Percentiles rank a stretch among this genome's conserved stretches.
These are phyloP conservation scores for Hydriomena furcata DNA, from an alignment of 2,888 invertebrate genomes.

Conservation along the genomic window DNA sequence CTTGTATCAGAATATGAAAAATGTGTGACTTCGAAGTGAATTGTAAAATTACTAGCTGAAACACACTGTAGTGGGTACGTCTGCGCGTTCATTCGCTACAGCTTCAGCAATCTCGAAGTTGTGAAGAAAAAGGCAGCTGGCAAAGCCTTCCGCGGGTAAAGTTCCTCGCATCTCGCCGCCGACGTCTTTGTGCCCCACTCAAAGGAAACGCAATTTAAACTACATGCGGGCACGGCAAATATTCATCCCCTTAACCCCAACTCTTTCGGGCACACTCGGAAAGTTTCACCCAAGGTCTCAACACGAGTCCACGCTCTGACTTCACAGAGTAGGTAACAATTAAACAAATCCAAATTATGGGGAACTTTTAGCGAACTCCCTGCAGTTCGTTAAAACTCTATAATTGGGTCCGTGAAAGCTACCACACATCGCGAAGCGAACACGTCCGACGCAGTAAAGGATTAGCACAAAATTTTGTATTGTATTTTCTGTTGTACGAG, in stretches of 20 bases:
- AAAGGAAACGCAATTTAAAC: slow-evolving; percentile 75
- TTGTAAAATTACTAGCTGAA: neutral
- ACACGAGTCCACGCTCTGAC: slow-evolving; percentile 23
- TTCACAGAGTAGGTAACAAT: slow-evolving; percentile 42
- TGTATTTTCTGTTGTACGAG: slow-evolving; percentile 29
- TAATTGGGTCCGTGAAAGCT: slow-evolving; percentile 51
- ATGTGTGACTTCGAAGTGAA: no score
- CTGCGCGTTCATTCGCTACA: slow-evolving; percentile 47
- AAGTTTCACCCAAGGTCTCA: slow-evolving; percentile 46
- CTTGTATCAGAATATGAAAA: no score
- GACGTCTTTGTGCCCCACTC: slow-evolving; percentile 62
- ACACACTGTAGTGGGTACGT: neutral
- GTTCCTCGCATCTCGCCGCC: slow-evolving; percentile 54
- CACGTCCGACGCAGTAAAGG: slow-evolving; percentile 41
- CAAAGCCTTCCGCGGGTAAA: slow-evolving; percentile 54
- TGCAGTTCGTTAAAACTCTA: slow-evolving; percentile 61
- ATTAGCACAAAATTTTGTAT: slow-evolving; percentile 43
- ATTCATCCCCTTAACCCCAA: slow-evolving; percentile 57
- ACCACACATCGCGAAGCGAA: slow-evolving; percentile 40
- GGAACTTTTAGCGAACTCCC: slow-evolving; percentile 47
- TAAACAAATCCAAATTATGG: slow-evolving; percentile 54
- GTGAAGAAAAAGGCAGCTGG: slow-evolving; percentile 57
- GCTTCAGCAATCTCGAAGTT: slow-evolving; percentile 50
- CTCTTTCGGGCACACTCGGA: slow-evolving; percentile 49
- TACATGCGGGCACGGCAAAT: slow-evolving; percentile 69